phyloP scores from a whole-genome alignment of 2,888 invertebrate genomes.

The Melanchra persicariae region DNA sequence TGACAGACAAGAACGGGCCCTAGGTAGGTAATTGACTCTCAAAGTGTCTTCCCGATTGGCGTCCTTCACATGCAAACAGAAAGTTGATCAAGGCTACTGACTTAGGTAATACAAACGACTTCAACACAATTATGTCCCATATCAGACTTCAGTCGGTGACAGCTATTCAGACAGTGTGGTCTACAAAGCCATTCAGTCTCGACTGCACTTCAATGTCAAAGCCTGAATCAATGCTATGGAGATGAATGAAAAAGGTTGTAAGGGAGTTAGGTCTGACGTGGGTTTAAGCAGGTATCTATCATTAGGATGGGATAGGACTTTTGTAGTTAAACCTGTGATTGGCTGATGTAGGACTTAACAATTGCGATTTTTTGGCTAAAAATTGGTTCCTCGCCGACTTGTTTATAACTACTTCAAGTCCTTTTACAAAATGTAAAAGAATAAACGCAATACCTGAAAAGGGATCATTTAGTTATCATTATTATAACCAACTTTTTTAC shows the following conservation, averaged over 20 bases:
- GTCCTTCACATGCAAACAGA: conserved; percentile 33
- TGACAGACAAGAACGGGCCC: neutral
- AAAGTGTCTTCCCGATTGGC: conserved; percentile 1
- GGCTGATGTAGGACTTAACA: neutral
- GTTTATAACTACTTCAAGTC: neutral
- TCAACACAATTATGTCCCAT: conserved; percentile 54
- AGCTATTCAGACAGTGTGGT: conserved; percentile 43
- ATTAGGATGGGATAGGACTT: conserved; percentile 16
- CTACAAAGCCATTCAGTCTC: conserved; percentile 51
- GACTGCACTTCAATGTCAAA: conserved; percentile 60
- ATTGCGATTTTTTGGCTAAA: neutral
- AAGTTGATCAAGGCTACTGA: conserved; percentile 46
- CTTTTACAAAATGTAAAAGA: too few relatives aligned
- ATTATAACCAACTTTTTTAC: too few relatives aligned
- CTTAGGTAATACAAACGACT: conserved; percentile 15
- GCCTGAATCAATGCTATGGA: conserved; percentile 51
- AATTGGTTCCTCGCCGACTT: neutral
- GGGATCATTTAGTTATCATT: too few relatives aligned
- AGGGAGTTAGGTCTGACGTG: conserved; percentile 48
- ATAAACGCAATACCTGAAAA: too few relatives aligned
- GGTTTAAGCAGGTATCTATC: conserved; percentile 43
- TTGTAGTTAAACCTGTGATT: neutral
- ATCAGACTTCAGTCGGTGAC: conserved; percentile 50
- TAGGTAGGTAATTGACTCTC: neutral
- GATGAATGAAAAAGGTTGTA: conserved; percentile 41